phyloP scores from a whole-genome alignment of 2,113 vertebrate genomes.

The Shinisaurus crocodilurus region DNA sequence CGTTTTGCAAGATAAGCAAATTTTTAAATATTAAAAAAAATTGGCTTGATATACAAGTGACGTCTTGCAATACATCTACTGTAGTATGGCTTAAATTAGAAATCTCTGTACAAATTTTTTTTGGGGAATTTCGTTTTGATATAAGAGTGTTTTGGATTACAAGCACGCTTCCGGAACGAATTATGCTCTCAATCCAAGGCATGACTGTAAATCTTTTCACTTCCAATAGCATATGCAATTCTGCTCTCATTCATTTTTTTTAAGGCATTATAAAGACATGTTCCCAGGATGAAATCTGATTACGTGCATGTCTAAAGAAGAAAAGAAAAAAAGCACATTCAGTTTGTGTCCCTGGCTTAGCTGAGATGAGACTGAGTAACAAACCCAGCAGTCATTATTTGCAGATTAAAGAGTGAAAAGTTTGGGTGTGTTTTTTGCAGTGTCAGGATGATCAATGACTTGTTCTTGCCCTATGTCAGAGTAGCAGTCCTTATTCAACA shows the following conservation, averaged over 20 bases:
- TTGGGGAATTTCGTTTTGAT: too few relatives aligned
- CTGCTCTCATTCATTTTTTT: neutral
- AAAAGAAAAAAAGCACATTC: accelerated
- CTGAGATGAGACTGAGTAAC: constrained; percentile 39
- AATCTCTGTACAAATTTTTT: too few relatives aligned
- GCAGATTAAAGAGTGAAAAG: constrained; percentile 42
- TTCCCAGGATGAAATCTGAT: constrained; percentile 26
- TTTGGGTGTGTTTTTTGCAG: neutral
- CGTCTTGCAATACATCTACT: too few relatives aligned
- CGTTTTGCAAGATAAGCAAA: too few relatives aligned
- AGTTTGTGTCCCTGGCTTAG: neutral
- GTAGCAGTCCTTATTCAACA: constrained; percentile 18
- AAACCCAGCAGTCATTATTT: constrained; percentile 22
- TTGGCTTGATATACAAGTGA: too few relatives aligned
- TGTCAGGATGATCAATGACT: constrained; percentile 63
- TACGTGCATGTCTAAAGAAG: neutral
- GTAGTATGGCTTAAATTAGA: too few relatives aligned
- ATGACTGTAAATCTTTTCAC: accelerated
- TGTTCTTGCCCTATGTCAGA: constrained; percentile 47
- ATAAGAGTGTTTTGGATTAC: too few relatives aligned
- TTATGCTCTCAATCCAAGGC: too few relatives aligned
- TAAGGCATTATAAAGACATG: neutral
- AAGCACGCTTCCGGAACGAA: too few relatives aligned
- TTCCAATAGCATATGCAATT: neutral
- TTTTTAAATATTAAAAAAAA: too few relatives aligned